Evolutionary conservation across 2,888 invertebrate species (phyloP), one percentile per base, ranked within the genome.

Genomic region (Lithosia quadra): DNA sequence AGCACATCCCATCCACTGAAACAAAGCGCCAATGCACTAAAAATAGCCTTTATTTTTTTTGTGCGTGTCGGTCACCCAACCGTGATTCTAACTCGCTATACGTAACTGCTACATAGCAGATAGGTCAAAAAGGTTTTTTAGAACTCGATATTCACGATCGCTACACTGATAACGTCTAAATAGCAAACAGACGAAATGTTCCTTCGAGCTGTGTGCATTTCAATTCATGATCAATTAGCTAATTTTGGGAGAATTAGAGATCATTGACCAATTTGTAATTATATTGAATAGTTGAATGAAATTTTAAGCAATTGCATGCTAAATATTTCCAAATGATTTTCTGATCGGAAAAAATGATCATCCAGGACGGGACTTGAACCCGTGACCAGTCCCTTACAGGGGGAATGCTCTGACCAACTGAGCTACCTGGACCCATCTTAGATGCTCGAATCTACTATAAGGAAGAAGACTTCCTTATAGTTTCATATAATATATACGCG

Each of bases 1-100:
- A 15, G n/a, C 10, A 61, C 43, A 9, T 49, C 28, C 49, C 4
- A 7, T 43, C 72, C 86, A 85, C 56, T 8, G 13, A 85, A 13
- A 68, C 55, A 63, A 68, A 63, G 13, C 15, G 21, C 13, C 33
- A 9, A 49, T 66, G 60, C 66, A 65, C 15, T 49, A 49, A 10
- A 36, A 62, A 34, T 15, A 9, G 22, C n/a, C n/a, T 63, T 67
- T 71, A 62, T 64, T 69, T 70, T 59, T 59, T 59, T 56, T 56
- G 56, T 62, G 22, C 36, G 49, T 39, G 60, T 15, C 65, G 65
- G 57, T 57, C 67, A 68, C 56, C 10, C 69, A 67, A 56, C 67
- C 68, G 62, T 53, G 68, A 70, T 59, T 67, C 67, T 59, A 71
- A 71, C 71, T 63, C 43, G 61, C 64, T 67, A 55, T 63, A 22